These are phyloP conservation scores for Cerastis leucographa DNA, from an alignment of 2,888 invertebrate genomes.

Conservation along the genomic window DNA sequence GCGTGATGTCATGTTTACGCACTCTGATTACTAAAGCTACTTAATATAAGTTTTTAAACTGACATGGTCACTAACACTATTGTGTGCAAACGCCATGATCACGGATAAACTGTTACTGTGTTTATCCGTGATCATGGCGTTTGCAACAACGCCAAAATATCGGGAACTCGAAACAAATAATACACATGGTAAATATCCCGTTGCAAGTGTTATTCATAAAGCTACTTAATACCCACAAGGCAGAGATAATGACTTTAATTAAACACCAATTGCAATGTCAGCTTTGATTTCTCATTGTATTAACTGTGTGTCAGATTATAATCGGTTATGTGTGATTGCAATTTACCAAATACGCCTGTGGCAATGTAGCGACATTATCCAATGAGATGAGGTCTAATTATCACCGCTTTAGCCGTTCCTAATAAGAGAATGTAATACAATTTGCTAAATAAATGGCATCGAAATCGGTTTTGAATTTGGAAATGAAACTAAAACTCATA, in stretches of 20 bases:
- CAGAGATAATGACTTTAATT: conserved; percentile 10
- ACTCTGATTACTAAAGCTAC: neutral
- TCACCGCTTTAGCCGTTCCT: neutral
- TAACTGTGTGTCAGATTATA: neutral
- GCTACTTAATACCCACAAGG: too few species aligned
- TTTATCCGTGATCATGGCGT: too few species aligned
- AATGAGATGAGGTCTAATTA: conserved; percentile 10
- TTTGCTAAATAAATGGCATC: neutral
- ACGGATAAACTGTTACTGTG: too few species aligned
- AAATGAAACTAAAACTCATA: neutral
- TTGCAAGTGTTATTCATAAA: too few species aligned
- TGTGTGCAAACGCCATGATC: too few species aligned
- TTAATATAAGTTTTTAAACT: too few species aligned
- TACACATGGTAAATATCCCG: too few species aligned
- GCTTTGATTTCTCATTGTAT: conserved; percentile 15
- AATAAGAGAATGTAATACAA: neutral
- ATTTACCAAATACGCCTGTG: neutral
- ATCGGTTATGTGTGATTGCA: neutral
- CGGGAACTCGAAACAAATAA: too few species aligned
- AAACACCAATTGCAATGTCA: conserved; percentile 22
- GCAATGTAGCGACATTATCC: neutral
- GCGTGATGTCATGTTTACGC: neutral
- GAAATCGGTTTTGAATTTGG: neutral
- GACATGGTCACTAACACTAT: too few species aligned
- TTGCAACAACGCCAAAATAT: too few species aligned